Evolutionary conservation across 2,888 invertebrate genomes (phyloP).

Genomic region (Bruchidius siliquastri): DNA sequence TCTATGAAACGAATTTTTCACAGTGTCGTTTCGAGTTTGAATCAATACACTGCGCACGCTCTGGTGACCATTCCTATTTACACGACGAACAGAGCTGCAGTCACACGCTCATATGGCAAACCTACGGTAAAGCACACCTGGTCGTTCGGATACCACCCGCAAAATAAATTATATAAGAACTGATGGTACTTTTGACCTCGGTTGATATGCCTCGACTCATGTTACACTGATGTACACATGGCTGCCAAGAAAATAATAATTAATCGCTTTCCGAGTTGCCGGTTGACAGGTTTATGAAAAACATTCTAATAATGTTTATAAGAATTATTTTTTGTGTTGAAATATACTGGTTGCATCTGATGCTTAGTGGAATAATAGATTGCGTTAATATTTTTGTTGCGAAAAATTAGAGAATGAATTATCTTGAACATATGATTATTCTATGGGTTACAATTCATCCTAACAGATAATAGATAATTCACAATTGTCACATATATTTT

Average conservation of each 20-base stretch:
- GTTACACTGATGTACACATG: slow-evolving; percentile 4
- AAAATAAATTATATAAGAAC: slow-evolving; percentile 22
- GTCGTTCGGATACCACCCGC: slow-evolving; percentile 18
- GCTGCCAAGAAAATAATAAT: slow-evolving; percentile 9
- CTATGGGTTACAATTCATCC: too few relatives aligned
- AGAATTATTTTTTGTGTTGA: background rate
- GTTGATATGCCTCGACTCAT: slow-evolving; percentile 11
- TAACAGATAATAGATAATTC: too few relatives aligned
- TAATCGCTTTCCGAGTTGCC: slow-evolving; percentile 5
- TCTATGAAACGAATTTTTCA: too few relatives aligned
- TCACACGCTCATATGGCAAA: background rate
- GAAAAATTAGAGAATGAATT: too few relatives aligned
- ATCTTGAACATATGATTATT: too few relatives aligned
- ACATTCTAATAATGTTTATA: background rate
- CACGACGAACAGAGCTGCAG: background rate
- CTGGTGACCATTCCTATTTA: background rate
- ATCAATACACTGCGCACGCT: background rate
- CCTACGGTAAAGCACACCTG: slow-evolving; percentile 14
- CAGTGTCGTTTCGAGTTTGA: too few relatives aligned
- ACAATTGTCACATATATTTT: too few relatives aligned
- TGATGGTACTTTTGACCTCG: slow-evolving; percentile 12
- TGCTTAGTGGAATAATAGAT: too few relatives aligned
- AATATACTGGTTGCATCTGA: too few relatives aligned
- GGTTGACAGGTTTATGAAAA: background rate
- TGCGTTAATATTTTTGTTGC: too few relatives aligned